Evolutionary conservation across 37 sponge, comb jelly and placozoan genomes (phyloP), one percentile per base, ranked within the genome.

Genomic region (Lycopodina hypogea): DNA sequence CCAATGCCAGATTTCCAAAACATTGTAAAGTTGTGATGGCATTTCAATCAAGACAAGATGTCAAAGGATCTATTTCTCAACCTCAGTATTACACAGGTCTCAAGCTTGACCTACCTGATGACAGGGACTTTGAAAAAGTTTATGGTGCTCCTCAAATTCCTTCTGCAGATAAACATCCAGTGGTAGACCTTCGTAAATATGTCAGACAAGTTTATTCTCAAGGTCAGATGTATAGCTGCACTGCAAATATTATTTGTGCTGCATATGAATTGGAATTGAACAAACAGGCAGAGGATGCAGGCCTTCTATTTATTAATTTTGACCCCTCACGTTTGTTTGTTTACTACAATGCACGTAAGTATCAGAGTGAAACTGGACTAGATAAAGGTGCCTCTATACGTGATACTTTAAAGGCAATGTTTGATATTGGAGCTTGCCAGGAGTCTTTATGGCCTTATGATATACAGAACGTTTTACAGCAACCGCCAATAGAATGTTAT

Each of bases 351-450:
- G 9, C 74, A 30, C 55, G 74, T 33, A 57, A 24, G 28, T 30
- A 30, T 32, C 57, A 73, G 4, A 32, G 35, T 14, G n/a, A 2
- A 33, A 52, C 55, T 56, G 14, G 35, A 14, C 4, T 7, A 3
- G 74, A 73, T 73, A 4, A 22, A 32, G 74, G 74, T 52, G 74
- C 74, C 18, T 73, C 74, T 30, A 55, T 73, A 30, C 74, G 74
- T 55, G 74, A 73, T 32, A 53, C 63, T 41, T 22, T 76, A 9
- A 76, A 76, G 30, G 41, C 63, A n/a, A 23, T 76, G 45, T 4
- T 35, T 61, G 17, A 32, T 32, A 19, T 61, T 39, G 61, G 77
- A 34, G 63, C 60, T 18, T 76, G 77, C 45, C 42, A 55, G 74
- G 74, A 73, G 74, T 33, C 74, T 33, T n/a, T 23, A 1, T 73